These are phyloP conservation scores for Scalopus aquaticus DNA, from an alignment of 2,113 vertebrate species.

Conservation along the genomic window DNA sequence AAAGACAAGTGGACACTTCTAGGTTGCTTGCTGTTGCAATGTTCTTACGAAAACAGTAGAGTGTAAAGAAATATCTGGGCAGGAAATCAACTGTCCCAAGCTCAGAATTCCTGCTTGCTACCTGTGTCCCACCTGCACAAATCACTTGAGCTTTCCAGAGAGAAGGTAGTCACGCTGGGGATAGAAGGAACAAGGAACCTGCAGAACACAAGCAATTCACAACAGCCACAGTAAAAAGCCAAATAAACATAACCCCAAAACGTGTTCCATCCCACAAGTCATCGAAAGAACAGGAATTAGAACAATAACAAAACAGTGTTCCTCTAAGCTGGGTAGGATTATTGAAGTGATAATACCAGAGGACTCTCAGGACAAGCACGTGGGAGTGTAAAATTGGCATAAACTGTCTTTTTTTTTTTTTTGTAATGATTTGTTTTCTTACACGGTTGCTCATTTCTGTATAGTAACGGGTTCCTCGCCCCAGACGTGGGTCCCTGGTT, in stretches of 20 bases:
- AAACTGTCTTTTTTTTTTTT: neutral
- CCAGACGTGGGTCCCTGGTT: too few species aligned
- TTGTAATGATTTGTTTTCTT: too few species aligned
- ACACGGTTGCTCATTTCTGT: too few species aligned
- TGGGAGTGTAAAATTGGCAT: neutral
- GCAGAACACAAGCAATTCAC: neutral
- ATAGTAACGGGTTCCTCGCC: too few species aligned
- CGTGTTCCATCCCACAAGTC: slow-evolving; percentile 6
- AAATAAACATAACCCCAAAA: neutral
- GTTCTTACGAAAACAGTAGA: neutral
- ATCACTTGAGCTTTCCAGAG: neutral
- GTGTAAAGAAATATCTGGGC: neutral
- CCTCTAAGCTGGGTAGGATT: neutral
- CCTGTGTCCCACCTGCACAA: too few species aligned
- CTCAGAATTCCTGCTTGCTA: neutral
- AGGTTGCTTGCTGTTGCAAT: neutral
- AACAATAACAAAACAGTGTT: slow-evolving; percentile 30
- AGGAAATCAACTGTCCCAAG: too few species aligned
- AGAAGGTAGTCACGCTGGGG: neutral
- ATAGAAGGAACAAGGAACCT: neutral
- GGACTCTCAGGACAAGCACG: neutral
- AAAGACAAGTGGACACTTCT: neutral
- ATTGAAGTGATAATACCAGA: neutral
- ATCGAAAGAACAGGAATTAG: neutral
- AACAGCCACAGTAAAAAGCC: neutral